Evolutionary conservation across 2,888 invertebrate genomes (phyloP).

Genomic region (Pollenia amentaria): DNA sequence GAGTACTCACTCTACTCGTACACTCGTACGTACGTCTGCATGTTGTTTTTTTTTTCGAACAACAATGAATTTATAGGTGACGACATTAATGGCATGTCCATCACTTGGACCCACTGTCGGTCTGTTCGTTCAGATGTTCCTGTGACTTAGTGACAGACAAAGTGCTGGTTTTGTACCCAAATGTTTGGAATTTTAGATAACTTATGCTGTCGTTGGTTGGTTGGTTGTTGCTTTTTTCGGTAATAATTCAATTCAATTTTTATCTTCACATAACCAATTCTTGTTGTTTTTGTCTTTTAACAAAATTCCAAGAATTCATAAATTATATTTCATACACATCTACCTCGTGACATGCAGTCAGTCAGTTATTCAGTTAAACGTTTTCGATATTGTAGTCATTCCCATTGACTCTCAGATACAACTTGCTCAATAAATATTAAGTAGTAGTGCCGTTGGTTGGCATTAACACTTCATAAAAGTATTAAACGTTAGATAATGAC

Average conservation of each 20-base stretch:
- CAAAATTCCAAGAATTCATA: conserved; percentile 69
- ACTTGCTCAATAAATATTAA: neutral
- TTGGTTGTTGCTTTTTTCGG: conserved; percentile 40
- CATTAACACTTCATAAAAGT: conserved; percentile 64
- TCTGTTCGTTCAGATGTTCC: conserved; percentile 1
- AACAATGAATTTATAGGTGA: conserved; percentile 62
- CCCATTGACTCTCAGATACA: too few relatives aligned
- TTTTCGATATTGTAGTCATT: too few relatives aligned
- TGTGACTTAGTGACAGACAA: neutral
- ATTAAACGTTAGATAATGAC: conserved; percentile 48
- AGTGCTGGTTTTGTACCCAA: conserved; percentile 22
- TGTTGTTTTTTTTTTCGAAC: neutral
- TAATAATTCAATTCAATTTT: conserved; percentile 55
- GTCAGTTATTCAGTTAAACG: neutral
- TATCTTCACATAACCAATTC: conserved; percentile 13
- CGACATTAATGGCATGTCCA: conserved; percentile 61
- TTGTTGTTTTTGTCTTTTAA: conserved; percentile 24
- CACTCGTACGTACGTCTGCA: neutral
- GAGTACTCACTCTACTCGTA: conserved; percentile 15
- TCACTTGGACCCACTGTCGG: conserved; percentile 24
- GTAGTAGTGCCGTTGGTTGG: conserved; percentile 2
- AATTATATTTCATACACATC: conserved; percentile 45
- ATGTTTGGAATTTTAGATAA: conserved; percentile 40
- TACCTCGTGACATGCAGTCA: conserved; percentile 18
- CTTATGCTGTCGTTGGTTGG: conserved; percentile 23